Evolutionary conservation across 2,797 vertebrate species (phyloP), one percentile per base, ranked within the genome.

Genomic region (Xiphorhynchus erythropygius): DNA sequence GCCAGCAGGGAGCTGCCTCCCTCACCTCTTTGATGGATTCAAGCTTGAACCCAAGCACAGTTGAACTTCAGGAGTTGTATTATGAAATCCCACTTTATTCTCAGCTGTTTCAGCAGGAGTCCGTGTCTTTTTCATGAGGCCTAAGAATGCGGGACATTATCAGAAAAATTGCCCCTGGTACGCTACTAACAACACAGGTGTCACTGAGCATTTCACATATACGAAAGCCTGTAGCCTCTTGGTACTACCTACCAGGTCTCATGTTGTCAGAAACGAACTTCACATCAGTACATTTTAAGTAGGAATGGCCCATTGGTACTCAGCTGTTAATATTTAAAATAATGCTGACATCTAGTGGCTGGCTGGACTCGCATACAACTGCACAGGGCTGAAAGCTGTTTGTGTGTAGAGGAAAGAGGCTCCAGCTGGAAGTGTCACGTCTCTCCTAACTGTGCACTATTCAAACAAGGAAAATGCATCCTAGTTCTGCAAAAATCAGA

Each of bases 271-370:
- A 84, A 80, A 53, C 4, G 22, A 52, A 22, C n/a, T 32, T 70
- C 56, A 11, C 13, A 41, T 14, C 28, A 19, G 11, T 23, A 8
- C 21, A 4, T 50, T 69, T 47, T 46, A 50, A 63, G 15, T 18
- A 68, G 35, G 9, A 46, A 39, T 0, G 10, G 32, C 33, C 21
- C 28, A 24, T 1, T 6, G 9, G 17, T 11, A 4, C 1, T 6
- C 44, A 16, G 53, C 21, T 68, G 8, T 22, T 39, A 56, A 92
- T 89, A 77, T 33, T 71, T 95, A 75, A 94, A 87, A 87, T 87
- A 81, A 90, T 78, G 53, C 80, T 97, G 94, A 96, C 97, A 95
- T 84, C 97, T 97, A 95, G 94, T 79, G 97, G 94, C 75, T 82
- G 14, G 1, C 5, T 64, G 30, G 16, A 9, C 57, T 73, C 42